A percentile compares a stretch with the other conserved stretches of the same genome.
phyloP scores from a whole-genome alignment of 2,888 invertebrate species.

The Pemphredon lugubris region DNA sequence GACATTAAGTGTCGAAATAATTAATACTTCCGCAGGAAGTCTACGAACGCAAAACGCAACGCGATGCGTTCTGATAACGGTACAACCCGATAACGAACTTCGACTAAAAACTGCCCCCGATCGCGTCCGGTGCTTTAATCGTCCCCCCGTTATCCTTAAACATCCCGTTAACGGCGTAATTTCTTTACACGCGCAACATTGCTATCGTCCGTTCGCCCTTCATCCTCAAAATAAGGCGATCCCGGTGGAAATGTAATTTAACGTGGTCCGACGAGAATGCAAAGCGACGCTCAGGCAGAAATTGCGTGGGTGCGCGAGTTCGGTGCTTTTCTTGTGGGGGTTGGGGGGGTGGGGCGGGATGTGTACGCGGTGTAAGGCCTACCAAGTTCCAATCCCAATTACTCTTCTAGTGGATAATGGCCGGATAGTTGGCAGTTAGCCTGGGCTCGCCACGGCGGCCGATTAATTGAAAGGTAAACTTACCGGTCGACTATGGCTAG shows the following conservation, averaged over 20 bases:
- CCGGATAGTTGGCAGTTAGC: conserved; percentile 76
- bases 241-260: conserved; percentile 14
- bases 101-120: conserved; percentile 48
- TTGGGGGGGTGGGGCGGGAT: no score
- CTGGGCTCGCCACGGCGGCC: conserved; percentile 70
- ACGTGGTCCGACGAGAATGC: conserved; percentile 7
- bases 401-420: conserved; percentile 78
- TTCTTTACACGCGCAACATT: conserved; percentile 23
- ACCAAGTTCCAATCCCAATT: conserved; percentile 76
- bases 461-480: conserved; percentile 80
- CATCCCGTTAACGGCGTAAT: conserved; percentile 55
- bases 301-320: conserved; percentile 31
- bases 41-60: no score
- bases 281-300: conserved; percentile 1
- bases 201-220: conserved; percentile 6
- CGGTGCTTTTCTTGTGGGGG: conserved; percentile 47
- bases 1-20: conserved; percentile 27
- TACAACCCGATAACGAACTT: conserved; percentile 45
- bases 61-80: conserved; percentile 21
- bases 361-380: conserved; percentile 38
- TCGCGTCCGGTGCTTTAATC: conserved; percentile 40
- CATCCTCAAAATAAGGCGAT: conserved; percentile 14
- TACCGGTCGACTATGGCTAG: conserved; percentile 74
- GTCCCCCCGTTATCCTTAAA: conserved; percentile 52
- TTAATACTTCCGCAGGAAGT: conserved; percentile 16